Percentiles rank a stretch among this genome's conserved stretches.
These are phyloP conservation scores for Heliothis peltigera DNA, from an alignment of 2,888 invertebrate species.

Conservation along the genomic window DNA sequence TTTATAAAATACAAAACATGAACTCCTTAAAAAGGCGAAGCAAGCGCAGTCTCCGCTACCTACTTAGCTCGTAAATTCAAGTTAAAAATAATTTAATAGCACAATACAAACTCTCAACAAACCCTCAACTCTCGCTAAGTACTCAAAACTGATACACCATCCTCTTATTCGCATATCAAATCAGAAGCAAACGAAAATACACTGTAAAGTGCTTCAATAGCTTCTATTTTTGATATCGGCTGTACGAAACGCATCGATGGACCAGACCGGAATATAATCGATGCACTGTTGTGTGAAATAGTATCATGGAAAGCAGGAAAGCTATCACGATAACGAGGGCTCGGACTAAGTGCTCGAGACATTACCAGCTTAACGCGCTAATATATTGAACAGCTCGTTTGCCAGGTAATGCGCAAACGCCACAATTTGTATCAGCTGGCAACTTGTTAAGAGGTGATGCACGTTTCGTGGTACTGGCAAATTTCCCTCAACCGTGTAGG, in stretches of 20 bases:
- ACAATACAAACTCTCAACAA: constrained; percentile 3
- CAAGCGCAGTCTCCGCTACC: not conserved
- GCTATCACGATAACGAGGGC: constrained; percentile 72
- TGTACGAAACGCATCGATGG: constrained; percentile 38
- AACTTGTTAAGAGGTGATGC: constrained; percentile 57
- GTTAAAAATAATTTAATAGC: not conserved
- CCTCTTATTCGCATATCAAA: constrained; percentile 22
- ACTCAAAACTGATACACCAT: constrained; percentile 23
- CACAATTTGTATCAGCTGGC: constrained; percentile 70
- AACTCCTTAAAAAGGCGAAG: not conserved
- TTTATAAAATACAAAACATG: not conserved
- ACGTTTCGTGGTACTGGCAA: constrained; percentile 40
- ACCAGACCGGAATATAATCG: constrained; percentile 57
- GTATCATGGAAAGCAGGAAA: constrained; percentile 63
- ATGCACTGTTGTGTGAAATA: constrained; percentile 65
- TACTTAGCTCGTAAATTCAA: no score
- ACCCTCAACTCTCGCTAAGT: constrained; percentile 5
- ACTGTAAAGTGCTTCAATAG: constrained; percentile 31
- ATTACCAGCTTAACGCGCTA: constrained; percentile 77
- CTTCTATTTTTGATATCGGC: constrained; percentile 40
- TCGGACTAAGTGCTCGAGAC: constrained; percentile 76
- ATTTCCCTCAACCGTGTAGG: constrained; percentile 27
- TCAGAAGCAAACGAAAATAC: constrained; percentile 25
- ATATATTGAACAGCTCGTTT: constrained; percentile 77
- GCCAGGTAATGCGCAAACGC: constrained; percentile 70